Conservation (phyloP, 2,888 invertebrate species). For the Tachystola acroxantha region DNA sequence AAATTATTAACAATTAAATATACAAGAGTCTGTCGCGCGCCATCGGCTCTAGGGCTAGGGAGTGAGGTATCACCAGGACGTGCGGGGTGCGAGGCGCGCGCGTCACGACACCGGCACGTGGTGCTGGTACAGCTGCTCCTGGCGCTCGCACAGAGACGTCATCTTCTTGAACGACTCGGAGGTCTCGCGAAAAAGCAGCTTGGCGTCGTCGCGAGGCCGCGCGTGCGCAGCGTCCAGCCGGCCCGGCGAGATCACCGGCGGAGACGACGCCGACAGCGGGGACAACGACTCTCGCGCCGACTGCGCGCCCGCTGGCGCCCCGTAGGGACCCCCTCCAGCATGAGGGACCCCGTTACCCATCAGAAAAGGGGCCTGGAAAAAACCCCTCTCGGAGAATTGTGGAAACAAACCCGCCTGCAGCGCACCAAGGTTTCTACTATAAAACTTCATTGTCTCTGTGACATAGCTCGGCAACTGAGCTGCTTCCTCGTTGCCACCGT, state of each 20-base stretch:
- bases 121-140: slow-evolving; percentile 75
- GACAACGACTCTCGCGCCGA: slow-evolving; percentile 66
- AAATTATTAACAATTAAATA: slow-evolving; percentile 75
- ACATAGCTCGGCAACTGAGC: slow-evolving; percentile 65
- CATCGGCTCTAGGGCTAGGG: slow-evolving; percentile 34
- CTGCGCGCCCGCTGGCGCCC: slow-evolving; percentile 59
- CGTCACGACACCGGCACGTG: slow-evolving; percentile 77
- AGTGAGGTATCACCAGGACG: slow-evolving; percentile 62
- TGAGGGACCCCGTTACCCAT: slow-evolving; percentile 60
- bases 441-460: slow-evolving; percentile 72
- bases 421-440: slow-evolving; percentile 64
- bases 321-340: slow-evolving; percentile 54
- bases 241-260: slow-evolving; percentile 68
- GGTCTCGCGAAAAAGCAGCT: slow-evolving; percentile 76
- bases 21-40: slow-evolving; percentile 55
- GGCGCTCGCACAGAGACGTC: slow-evolving; percentile 74
- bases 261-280: slow-evolving; percentile 67
- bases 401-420: slow-evolving; percentile 65
- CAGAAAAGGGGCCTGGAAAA: slow-evolving; percentile 64
- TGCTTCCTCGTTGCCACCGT: slow-evolving; percentile 61
- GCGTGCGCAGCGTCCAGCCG: slow-evolving; percentile 65
- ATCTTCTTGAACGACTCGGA: slow-evolving; percentile 73
- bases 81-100: slow-evolving; percentile 48
- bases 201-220: slow-evolving; percentile 61
- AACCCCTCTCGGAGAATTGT: slow-evolving; percentile 58